phyloP scores from a whole-genome alignment of 2,797 vertebrate species.

The Cuniculus paca region DNA sequence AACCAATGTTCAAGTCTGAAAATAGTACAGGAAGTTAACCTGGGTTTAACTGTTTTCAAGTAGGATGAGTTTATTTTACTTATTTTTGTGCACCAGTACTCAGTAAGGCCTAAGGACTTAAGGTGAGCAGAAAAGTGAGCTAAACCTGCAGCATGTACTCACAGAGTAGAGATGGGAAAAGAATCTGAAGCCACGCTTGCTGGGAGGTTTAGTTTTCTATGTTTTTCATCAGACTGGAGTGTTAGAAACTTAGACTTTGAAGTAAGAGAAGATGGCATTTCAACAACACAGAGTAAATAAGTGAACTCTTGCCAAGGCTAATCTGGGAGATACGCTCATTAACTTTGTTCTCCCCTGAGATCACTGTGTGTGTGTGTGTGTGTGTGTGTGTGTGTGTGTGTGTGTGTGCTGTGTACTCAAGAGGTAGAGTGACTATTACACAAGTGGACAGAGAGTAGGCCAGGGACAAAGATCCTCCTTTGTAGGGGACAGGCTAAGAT shows the following conservation, averaged over 20 bases:
- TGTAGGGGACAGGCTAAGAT: not conserved
- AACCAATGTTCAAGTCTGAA: not conserved
- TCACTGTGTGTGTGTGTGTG: not conserved
- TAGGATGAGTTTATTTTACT: not conserved
- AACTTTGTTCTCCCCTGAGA: not conserved
- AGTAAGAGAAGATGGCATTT: not conserved
- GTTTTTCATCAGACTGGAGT: not conserved
- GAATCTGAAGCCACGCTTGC: not conserved
- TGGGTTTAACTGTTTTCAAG: not conserved
- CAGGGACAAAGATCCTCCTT: not conserved
- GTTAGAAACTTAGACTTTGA: not conserved
- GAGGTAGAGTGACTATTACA: not conserved
- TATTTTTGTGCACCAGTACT: not conserved
- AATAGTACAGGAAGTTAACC: not conserved
- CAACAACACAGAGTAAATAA: not conserved
- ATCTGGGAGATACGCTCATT: not conserved
- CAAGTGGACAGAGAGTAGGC: not conserved
- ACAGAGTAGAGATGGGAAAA: not conserved
- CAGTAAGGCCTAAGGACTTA: not conserved
- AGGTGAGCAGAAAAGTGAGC: not conserved
- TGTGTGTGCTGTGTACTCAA: not conserved
- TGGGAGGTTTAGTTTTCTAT: not conserved
- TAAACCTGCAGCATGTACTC: rapidly evolving
- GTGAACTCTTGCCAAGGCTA: not conserved
- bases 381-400: not conserved